phyloP scores from a whole-genome alignment of 2,113 vertebrate genomes.

The Sphaerodactylus townsendi region DNA sequence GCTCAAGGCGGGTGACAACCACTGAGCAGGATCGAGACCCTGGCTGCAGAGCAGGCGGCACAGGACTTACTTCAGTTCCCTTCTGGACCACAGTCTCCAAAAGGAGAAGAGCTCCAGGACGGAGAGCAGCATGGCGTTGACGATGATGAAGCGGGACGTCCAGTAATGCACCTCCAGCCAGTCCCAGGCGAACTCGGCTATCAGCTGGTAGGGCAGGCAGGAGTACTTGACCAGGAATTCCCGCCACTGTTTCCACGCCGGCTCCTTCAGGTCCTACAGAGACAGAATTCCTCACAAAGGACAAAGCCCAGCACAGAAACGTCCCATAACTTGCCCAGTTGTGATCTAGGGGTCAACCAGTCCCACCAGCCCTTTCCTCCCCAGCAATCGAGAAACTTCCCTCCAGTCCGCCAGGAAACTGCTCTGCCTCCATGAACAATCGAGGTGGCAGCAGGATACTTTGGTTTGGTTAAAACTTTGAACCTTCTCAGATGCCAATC shows the following conservation, averaged over 20 bases:
- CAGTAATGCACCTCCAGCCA: constrained; percentile 94
- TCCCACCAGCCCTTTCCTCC: too few relatives aligned
- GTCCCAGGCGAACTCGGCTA: constrained; percentile 95
- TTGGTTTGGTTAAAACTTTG: too few relatives aligned
- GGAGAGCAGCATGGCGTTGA: constrained; percentile 89
- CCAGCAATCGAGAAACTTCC: too few relatives aligned
- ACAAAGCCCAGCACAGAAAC: neutral
- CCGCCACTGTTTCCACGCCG: constrained; percentile 87
- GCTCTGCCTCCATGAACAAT: too few relatives aligned
- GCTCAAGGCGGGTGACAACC: too few relatives aligned
- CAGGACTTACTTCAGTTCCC: constrained; percentile 82
- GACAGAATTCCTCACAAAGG: neutral
- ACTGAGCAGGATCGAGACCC: too few relatives aligned
- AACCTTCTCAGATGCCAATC: too few relatives aligned
- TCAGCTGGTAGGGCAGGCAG: constrained; percentile 90
- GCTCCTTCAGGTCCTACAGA: constrained; percentile 75
- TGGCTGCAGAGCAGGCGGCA: too few relatives aligned
- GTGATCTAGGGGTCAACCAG: too few relatives aligned
- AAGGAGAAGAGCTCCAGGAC: constrained; percentile 85
- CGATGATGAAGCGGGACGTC: constrained; percentile 92
- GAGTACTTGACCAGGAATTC: constrained; percentile 89
- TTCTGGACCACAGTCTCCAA: constrained; percentile 87
- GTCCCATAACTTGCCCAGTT: too few relatives aligned
- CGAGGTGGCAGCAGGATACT: too few relatives aligned
- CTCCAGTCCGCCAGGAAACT: too few relatives aligned